These are phyloP conservation scores for Crocidura indochinensis DNA, from an alignment of 2,797 vertebrate species.

Conservation along the genomic window DNA sequence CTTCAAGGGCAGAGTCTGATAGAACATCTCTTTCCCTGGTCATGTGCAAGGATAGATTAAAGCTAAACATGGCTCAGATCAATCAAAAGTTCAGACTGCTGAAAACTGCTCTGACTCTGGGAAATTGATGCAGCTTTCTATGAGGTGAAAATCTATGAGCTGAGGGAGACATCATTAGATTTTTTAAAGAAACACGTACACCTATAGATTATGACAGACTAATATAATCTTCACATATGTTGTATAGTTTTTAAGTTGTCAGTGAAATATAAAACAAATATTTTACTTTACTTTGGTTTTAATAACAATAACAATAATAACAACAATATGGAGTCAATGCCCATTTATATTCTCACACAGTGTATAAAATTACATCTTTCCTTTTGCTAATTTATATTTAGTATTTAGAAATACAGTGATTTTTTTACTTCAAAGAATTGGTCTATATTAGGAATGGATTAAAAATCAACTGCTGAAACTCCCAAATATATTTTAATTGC, in stretches of 20 bases:
- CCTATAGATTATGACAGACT: not conserved
- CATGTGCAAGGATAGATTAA: conserved; percentile 81
- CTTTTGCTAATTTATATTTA: conserved; percentile 53
- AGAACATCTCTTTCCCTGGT: conserved; percentile 66
- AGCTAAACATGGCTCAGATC: conserved; percentile 80
- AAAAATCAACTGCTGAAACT: conserved; percentile 5
- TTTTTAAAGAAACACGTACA: not conserved
- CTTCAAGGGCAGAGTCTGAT: conserved; percentile 68
- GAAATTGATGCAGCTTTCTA: conserved; percentile 51
- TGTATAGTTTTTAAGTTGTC: not conserved
- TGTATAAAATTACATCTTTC: conserved; percentile 5
- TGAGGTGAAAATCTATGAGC: conserved; percentile 60
- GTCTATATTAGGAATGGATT: not conserved
- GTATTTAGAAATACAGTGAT: not conserved
- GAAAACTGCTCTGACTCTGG: conserved; percentile 62
- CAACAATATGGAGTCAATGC: not conserved
- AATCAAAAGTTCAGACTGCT: conserved; percentile 76
- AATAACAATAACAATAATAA: not conserved
- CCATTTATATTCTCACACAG: not conserved
- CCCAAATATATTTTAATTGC: not conserved
- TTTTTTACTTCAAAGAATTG: conserved; percentile 43
- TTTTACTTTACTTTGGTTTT: conserved; percentile 1
- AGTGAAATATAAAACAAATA: not conserved
- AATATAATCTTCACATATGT: conserved; percentile 3
- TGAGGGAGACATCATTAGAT: conserved; percentile 26